Base-by-base conservation (phyloP, 64 coral and sea anemone species). In the Stichodactyla mertensii region DNA sequence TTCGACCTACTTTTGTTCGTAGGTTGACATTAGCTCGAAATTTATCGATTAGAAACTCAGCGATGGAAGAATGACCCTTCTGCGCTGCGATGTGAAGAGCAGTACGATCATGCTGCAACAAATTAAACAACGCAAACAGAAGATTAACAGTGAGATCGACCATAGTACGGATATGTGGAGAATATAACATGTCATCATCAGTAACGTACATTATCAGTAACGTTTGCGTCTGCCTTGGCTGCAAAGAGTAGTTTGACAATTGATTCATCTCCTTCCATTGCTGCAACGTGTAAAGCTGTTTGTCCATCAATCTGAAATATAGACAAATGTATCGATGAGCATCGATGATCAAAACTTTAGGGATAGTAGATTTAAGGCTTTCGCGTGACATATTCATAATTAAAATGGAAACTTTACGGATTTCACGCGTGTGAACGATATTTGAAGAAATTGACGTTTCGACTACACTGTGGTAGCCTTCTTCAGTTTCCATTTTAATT, bases 21-120 rank as follows among this genome's bases (percentile, higher is more conserved):
- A 96, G 86, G 70, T 96, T 96, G 55, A 96, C 94, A 55, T 96
- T 96, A 8, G 94, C 94, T 93, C 91, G 87, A 55, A 93, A 89
- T 54, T 96, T 96, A 80, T 96, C 94, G 51, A 96, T 90, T 4
- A 96, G 83, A 55, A 93, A 79, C 55, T 96, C 94, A 10, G 94
- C 91, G 20, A 93, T 89, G 15, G 19, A 51, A 0, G 94, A 96
- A 83, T 96, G 88, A 4, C 91, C 94, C 85, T 84, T 87, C 52
- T 96, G 91, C 36, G 94, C 94, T 11, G 94, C 91, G 15, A 96
- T 78, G 69, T 96, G 94, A 11, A 96, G 81, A 66, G 94, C 84
- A 6, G 94, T 96, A 18, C 94, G 94, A 84, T 96, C 94, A 83
- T 93, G 69, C 94, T 96, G 57, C 0, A 54, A 74, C 18, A 69